Evolutionary conservation across 2,797 vertebrate species (phyloP), one percentile per base, ranked within the genome.

Genomic region (Silurus aristotelis): DNA sequence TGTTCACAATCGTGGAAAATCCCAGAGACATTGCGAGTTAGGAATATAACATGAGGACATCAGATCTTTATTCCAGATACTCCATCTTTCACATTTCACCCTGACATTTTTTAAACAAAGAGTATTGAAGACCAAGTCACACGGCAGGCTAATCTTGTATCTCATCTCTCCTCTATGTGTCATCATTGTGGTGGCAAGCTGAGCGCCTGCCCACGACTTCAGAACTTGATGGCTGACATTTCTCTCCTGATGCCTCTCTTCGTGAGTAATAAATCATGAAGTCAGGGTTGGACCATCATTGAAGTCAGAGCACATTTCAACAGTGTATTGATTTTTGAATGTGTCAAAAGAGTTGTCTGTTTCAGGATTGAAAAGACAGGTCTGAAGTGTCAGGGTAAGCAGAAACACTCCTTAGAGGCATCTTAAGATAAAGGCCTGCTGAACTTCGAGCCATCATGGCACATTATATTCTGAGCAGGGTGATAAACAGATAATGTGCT

Each of bases 231-330:
- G 61, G 67, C 84, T 87, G 84, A 85, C 81, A 87, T 84, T 84
- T 88, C 58, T 67, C 72, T 73, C 60, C 87, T 85, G 85, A 87
- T 56, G 73, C 84, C 86, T 82, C 86, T 80, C 73, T 82, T 84
- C 85, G 85, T 64, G 17, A 82, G 83, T 83, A 86, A 90, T 87
- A 89, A 88, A 89, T 90, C 83, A 88, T 52, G 46, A 88, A 79
- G 83, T 87, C 87, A 87, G 86, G 85, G 83, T 80, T 77, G 86
- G 75, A 85, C 85, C 58, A 77, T 83, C 77, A 77, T 68, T 52
- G 73, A 85, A 84, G 75, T 87, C 80, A 75, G 66, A 89, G 70
- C 81, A 83, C 76, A 88, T 90, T 89, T 88, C 85, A 83, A 85
- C 77, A 83, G 31, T 0, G 48, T 86, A 89, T 89, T 87, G 87